Percentiles rank a stretch among this genome's conserved stretches.
Conservation (phyloP, 2,888 invertebrate species). For the Chrysolina americana region DNA sequence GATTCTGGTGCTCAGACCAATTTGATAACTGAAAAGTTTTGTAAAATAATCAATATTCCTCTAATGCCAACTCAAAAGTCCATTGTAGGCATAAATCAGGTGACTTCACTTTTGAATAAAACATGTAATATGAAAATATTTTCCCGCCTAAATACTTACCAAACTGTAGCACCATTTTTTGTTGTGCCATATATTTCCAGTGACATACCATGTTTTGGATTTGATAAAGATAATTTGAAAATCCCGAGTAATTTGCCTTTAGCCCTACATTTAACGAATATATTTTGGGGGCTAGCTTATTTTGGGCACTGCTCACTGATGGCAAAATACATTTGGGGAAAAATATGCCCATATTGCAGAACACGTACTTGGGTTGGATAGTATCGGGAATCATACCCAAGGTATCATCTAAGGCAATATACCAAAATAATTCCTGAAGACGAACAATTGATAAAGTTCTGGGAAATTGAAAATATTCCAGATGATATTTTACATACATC, state of each 20-base stretch:
- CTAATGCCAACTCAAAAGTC: conserved; percentile 2
- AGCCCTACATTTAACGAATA: not conserved
- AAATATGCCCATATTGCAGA: conserved; percentile 6
- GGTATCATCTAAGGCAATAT: not conserved
- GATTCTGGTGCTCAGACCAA: too few relatives aligned
- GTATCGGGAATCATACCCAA: conserved; percentile 1
- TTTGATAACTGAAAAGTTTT: too few relatives aligned
- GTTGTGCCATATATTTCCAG: conserved; percentile 16
- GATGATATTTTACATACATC: not conserved
- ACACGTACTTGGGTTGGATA: conserved; percentile 8
- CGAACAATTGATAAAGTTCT: conserved; percentile 1
- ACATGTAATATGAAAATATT: conserved; percentile 16
- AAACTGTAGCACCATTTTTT: not conserved
- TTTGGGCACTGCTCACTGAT: not conserved
- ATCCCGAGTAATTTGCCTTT: not conserved
- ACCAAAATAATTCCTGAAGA: conserved; percentile 1
- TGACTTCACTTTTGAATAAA: conserved; percentile 2
- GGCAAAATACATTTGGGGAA: conserved; percentile 5
- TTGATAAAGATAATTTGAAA: conserved; percentile 6
- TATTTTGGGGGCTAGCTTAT: too few relatives aligned
- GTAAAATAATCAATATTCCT: too few relatives aligned
- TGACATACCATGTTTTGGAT: not conserved
- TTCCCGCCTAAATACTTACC: conserved; percentile 1
- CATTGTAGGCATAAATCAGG: conserved; percentile 22
- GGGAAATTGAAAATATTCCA: conserved; percentile 18